Base-by-base conservation (phyloP, 2,797 vertebrate species). In the Botia kubotai region DNA sequence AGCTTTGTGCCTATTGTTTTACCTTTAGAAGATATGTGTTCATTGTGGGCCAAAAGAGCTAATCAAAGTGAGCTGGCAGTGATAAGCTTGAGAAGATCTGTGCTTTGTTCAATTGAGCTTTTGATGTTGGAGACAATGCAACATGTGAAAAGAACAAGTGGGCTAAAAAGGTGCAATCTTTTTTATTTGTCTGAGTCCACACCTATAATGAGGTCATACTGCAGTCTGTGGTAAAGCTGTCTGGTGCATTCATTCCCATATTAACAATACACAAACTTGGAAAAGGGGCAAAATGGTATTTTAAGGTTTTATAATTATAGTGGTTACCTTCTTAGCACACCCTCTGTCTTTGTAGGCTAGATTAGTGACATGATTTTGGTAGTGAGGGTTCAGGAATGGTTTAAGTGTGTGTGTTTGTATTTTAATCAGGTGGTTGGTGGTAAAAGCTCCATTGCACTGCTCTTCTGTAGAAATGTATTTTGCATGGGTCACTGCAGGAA, bases 111-210 rank as follows among this genome's bases (percentile, higher is more conserved):
- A 80, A 77, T 72, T 62, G 63, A 67, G 74, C 70, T 63, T 68
- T 81, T 75, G 77, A 84, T 81, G 75, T 93, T 17, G 17, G 70
- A 33, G 70, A 87, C 89, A 94, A 94, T 93, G 87, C 87, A 80
- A 90, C 89, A 91, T 86, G 86, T 92, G 90, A 93, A 93, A 3
- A 93, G 93, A 92, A 90, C 91, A 94, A 94, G 91, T 91, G 90
- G 87, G 88, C 87, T 90, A 90, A 92, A 88, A 89, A 86, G 90
- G 87, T 87, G 84, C 83, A 87, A 89, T 90, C 85, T 68, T 88
- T 91, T 91, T 93, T 14, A 63, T 94, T 93, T 92, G 90, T 92
- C 90, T 86, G 85, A 85, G 86, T 85, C 78, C 90, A 86, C 90
- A 93, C 91, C 90, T 90, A 92, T 85, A 91, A 92, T 89, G 76